Evolutionary conservation across 2,113 vertebrate genomes (phyloP).

Genomic region (Proteles cristata): DNA sequence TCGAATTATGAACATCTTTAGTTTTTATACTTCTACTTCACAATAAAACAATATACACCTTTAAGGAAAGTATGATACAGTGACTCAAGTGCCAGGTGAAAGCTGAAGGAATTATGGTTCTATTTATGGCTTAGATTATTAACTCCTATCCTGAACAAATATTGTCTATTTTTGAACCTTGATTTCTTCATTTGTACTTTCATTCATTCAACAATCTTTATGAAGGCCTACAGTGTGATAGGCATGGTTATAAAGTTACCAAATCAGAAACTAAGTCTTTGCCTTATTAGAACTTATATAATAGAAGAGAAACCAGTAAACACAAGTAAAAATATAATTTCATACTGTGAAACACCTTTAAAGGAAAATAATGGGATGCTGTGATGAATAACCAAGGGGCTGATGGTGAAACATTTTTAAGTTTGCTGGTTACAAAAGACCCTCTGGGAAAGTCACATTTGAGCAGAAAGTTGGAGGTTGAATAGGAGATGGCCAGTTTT

Average conservation of each 20-base stretch:
- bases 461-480: not conserved
- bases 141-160: not conserved
- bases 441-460: not conserved
- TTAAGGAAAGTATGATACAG: not conserved
- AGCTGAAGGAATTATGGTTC: not conserved
- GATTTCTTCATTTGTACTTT: not conserved
- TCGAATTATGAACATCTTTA: constrained; percentile 11
- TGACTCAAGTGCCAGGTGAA: not conserved
- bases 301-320: not conserved
- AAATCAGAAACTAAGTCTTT: not conserved
- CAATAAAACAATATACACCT: not conserved
- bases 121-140: not conserved
- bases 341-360: not conserved
- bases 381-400: not conserved
- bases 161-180: not conserved
- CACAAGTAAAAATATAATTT: not conserved
- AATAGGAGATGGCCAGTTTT: not conserved
- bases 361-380: constrained; percentile 15
- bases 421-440: not conserved
- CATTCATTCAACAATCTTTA: not conserved
- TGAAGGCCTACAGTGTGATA: not conserved
- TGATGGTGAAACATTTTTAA: not conserved
- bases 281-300: not conserved
- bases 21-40: not conserved
- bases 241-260: not conserved